Conservation (phyloP, 92 coral and sea anemone species). For the Phymanthus crucifer region DNA sequence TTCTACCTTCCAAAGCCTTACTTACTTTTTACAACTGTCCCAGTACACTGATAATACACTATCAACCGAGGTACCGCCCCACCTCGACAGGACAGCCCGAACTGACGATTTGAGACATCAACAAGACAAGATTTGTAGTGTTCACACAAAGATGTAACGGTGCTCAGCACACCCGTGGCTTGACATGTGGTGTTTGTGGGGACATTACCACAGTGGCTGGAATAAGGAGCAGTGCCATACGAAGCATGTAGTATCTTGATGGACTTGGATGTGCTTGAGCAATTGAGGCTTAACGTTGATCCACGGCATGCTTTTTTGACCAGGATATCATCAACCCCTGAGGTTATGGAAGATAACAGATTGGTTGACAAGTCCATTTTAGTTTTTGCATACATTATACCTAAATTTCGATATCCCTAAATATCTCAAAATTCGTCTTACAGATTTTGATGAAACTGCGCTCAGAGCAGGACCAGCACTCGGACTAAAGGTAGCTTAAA, state of each 20-base stretch:
- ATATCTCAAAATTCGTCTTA: too few relatives aligned
- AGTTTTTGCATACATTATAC: too few relatives aligned
- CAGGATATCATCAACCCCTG: slow-evolving; percentile 41
- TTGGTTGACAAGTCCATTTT: not conserved
- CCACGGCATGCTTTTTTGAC: slow-evolving; percentile 36
- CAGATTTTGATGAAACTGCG: too few relatives aligned
- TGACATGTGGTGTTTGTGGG: slow-evolving; percentile 19
- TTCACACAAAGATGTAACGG: slow-evolving; percentile 46
- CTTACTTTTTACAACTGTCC: slow-evolving; percentile 56
- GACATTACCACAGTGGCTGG: slow-evolving; percentile 40
- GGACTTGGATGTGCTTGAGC: slow-evolving; percentile 42
- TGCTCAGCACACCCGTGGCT: slow-evolving; percentile 12
- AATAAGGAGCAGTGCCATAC: slow-evolving; percentile 38
- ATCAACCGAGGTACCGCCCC: slow-evolving; percentile 38
- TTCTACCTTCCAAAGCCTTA: slow-evolving; percentile 28
- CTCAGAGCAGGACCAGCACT: too few relatives aligned
- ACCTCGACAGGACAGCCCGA: slow-evolving; percentile 33
- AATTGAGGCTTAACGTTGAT: slow-evolving; percentile 27
- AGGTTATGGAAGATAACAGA: not conserved
- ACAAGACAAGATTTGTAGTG: slow-evolving; percentile 41
- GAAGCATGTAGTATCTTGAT: slow-evolving; percentile 49
- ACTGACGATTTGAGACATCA: slow-evolving; percentile 22
- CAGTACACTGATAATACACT: slow-evolving; percentile 69
- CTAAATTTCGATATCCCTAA: too few relatives aligned
- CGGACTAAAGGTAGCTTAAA: too few relatives aligned